These are phyloP conservation scores for Amiota communis DNA, from an alignment of 2,888 invertebrate species.

Conservation along the genomic window DNA sequence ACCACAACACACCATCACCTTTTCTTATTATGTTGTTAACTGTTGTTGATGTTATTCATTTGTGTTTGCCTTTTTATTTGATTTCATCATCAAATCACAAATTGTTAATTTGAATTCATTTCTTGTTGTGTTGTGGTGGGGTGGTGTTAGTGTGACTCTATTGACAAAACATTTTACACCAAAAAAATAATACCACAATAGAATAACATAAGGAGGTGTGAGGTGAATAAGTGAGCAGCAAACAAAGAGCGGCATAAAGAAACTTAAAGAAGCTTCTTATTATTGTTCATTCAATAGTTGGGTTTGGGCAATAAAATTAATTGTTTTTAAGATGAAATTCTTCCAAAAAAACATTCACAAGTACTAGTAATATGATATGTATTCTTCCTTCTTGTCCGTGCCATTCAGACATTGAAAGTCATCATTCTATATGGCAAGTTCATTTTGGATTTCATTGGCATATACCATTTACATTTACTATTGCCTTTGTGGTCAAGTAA, in stretches of 20 bases:
- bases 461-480: no score
- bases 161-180: slow-evolving; percentile 55
- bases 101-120: slow-evolving; percentile 36
- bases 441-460: no score
- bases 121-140: no score
- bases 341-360: no score
- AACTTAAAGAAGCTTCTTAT: not conserved
- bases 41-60: not conserved
- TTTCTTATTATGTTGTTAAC: no score
- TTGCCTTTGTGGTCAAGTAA: no score
- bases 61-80: slow-evolving; percentile 18
- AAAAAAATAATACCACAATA: slow-evolving; percentile 19
- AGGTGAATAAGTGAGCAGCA: not conserved
- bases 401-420: no score
- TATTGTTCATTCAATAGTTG: no score
- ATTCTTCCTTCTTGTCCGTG: no score
- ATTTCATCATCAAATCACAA: slow-evolving; percentile 20
- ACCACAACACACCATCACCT: no score
- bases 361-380: no score
- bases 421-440: no score
- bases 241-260: not conserved
- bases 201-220: not conserved
- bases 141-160: slow-evolving; percentile 28
- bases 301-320: not conserved
- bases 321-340: not conserved